Base-by-base conservation (phyloP, 2,797 vertebrate genomes). In the Arremon brunneinucha region DNA sequence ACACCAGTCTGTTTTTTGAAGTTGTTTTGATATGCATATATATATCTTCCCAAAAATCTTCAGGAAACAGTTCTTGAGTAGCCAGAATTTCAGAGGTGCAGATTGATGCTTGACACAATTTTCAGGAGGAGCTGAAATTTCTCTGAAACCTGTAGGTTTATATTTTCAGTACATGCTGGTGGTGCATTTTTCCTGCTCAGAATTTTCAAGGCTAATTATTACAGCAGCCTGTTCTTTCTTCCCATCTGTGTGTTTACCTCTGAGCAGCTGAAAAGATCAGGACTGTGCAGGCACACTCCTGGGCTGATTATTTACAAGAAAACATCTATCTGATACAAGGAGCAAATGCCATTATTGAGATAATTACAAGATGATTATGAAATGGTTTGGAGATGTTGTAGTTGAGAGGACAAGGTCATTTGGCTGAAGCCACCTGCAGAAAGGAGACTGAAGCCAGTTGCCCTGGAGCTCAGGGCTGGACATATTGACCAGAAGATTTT, bases 241-340 rank as follows among this genome's bases (percentile, higher is more conserved):
- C 79, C 96, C 79, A 90, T 90, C 94, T 94, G 93, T 47, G 39
- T 80, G 78, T 94, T 93, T 91, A 90, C 87, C 83, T 94, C 91
- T 39, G 82, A 95, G 87, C 89, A 83, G 87, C 79, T 94, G 93
- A 88, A 87, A 67, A 96, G 82, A 96, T 77, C 64, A 80, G 46
- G 56, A 20, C 68, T 47, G 69, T 74, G 56, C 71, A 71, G 69
- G 64, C 76, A 57, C 41, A 14, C 64, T 94, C 76, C 89, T 75
- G 84, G 62, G 94, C 64, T 65, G 84, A 44, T 88, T 77, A 77
- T 80, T 92, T 83, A 64, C 81, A n/a, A 67, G 67, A 70, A 65
- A 43, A 3, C 28, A 4, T 19, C 30, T 50, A 19, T 71, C 72
- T 90, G 46, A 75, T 50, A 55, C 69, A 75, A 71, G 56, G 37